Base-by-base conservation (phyloP, 1,140 invertebrate genomes). In the Lepidurus packardi region DNA sequence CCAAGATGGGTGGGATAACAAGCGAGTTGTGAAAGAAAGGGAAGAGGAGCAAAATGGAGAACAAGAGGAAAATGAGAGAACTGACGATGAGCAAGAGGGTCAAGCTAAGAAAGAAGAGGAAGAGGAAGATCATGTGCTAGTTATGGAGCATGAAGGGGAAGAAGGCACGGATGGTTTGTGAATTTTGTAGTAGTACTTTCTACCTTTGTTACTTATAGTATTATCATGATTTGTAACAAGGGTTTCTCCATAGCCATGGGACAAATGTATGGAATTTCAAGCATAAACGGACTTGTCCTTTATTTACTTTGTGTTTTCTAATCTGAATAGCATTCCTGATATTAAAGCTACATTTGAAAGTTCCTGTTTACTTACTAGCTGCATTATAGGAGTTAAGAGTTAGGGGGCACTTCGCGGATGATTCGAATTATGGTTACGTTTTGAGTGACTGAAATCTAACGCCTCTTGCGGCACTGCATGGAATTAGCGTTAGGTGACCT, bases 201-300 rank as follows among this genome's bases (percentile, higher is more conserved):
- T 34, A 34, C 34, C 53, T 9, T 47, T 65, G 53, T 65, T 65
- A 65, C 53, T 65, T 65, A 65, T 65, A 65, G 53, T 65, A 65
- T 65, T 65, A 65, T 16, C 21, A 21, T 65, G 53, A n/a, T 65
- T 65, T 65, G 53, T 65, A 65, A 21, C 53, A 65, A 65, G 53
- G 53, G 21, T 65, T 47, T 65, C 53, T 21, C 53, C 21, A 5
- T 16, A 65, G 9, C 13, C 21, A 7, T 65, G 53, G 53, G 53
- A 65, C 53, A 65, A 21, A 65, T 65, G 21, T 65, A 65, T n/a
- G 34, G 53, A 16, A 65, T 65, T 65, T 65, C 21, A 21, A n/a
- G 53, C 53, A 65, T 7, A 11, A 21, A 16, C 13, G 6, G 1
- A 13, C 16, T 13, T 47, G n/a, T 65, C 13, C 21, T 65, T 65